Base-by-base conservation (phyloP, 2,888 invertebrate species). In the Eristalinus aeneus region DNA sequence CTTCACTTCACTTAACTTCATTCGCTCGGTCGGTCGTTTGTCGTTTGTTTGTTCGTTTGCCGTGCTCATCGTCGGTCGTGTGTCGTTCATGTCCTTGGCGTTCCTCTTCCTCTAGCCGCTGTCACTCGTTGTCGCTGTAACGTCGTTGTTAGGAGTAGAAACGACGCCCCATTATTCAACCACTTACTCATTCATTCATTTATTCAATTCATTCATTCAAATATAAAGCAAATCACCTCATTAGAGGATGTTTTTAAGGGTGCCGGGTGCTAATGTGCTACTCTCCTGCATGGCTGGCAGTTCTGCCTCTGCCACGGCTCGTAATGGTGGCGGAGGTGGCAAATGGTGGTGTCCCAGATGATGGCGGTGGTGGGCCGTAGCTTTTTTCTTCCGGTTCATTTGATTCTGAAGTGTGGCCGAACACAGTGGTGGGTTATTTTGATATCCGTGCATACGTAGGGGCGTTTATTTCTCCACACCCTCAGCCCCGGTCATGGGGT, bases 161-260 rank as follows among this genome's bases (percentile, higher is more conserved):
- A 64, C 74, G 67, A 77, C 85, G 76, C 77, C 81, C 85, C 77
- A 82, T 86, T 86, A 86, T 77, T 86, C 85, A 86, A 81, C 85
- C 85, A 86, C 85, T 86, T 82, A 86, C 85, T 82, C 81, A 74
- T 81, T 82, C 77, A 86, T 85, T 85, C 81, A 83, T 83, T 83
- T 74, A 83, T 83, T 83, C 78, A 83, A 83, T 83, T 83, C 78
- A 85, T 85, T 81, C 85, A 85, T 86, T 86, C 85, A 86, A 81
- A 86, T 86, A 86, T 85, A 86, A 85, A 86, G 85, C 76, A 86
- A 81, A 86, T 86, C 85, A 86, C 76, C 81, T 81, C 85, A 86
- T 86, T 86, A 81, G 81, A 86, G 53, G 77, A 69, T 86, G 76
- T 82, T 81, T 75, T 75, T 12, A 46, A 80, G 68, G 68, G 81